phyloP scores from a whole-genome alignment of 2,797 vertebrate genomes.

The Hippocampus kuda region DNA sequence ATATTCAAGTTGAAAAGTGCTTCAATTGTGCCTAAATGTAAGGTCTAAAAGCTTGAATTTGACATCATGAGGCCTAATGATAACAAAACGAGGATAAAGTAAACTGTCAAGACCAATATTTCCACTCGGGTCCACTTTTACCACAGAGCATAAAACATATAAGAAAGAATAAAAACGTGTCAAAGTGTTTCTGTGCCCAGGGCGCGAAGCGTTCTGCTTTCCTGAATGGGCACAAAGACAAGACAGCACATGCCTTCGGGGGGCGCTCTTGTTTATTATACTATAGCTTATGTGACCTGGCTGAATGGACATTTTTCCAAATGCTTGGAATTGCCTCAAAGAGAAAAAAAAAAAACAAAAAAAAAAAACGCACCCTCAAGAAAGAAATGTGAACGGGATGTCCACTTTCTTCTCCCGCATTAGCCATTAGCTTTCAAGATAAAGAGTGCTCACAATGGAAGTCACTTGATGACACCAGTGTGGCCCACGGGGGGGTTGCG shows the following conservation, averaged over 20 bases:
- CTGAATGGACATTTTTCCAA: constrained; percentile 99
- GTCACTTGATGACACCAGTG: constrained; percentile 77
- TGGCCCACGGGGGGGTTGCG: constrained; percentile 51
- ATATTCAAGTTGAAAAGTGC: neutral
- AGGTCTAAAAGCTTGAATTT: neutral
- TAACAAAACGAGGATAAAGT: constrained; percentile 45
- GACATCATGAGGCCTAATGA: neutral
- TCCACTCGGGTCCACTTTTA: constrained; percentile 72
- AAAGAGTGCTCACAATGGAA: constrained; percentile 83
- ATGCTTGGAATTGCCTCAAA: constrained; percentile 93
- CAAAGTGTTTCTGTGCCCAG: constrained; percentile 73
- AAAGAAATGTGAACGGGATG: constrained; percentile 70
- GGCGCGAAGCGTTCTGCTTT: constrained; percentile 79
- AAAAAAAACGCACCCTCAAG: constrained; percentile 86
- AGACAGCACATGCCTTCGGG: constrained; percentile 78
- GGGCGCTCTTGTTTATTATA: constrained; percentile 82
- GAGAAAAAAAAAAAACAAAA: constrained; percentile 90
- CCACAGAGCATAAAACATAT: neutral
- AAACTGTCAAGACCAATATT: constrained; percentile 85
- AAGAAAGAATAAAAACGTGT: constrained; percentile 64
- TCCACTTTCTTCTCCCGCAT: constrained; percentile 82
- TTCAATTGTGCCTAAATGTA: neutral
- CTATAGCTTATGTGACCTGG: constrained; percentile 81
- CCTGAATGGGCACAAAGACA: constrained; percentile 91
- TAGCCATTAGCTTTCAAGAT: constrained; percentile 64